Base-by-base conservation (phyloP, 2,888 invertebrate species). In the Pristionchus exspectatus region DNA sequence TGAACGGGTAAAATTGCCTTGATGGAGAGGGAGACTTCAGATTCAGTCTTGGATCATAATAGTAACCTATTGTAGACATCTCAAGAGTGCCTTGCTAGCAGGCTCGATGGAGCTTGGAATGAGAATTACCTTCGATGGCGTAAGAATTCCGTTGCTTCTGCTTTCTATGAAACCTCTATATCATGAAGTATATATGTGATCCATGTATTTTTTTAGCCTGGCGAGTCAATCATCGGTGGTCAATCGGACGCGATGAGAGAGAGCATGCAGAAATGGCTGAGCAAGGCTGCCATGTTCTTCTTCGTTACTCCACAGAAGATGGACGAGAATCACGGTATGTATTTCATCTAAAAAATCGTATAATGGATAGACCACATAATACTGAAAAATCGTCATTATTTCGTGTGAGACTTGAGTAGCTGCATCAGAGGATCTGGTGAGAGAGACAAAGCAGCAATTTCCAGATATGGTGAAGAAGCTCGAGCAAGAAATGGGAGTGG, bases 401-500 rank as follows among this genome's bases (percentile, higher is more conserved):
- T n/a, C n/a, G 12, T 50, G 44, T 50, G 44, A 50, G 44, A 50
- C 1, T 10, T 3, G 3, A 50, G 44, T 3, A 50, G 10, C 10
- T 50, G 7, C 10, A 7, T 50, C 44, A 12, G 56, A 21, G 14
- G 1, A 2, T 56, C 18, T 18, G 14, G 2, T 21, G 18, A 18
- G 21, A 56, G n/a, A n/a, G n/a, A n/a, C n/a, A n/a, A n/a, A 21
- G 9, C 14, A 54, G 2, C 54, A 21, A n/a, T 63, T 87, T 69
- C 1, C 69, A 88, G 88, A 72, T 24, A 59, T 38, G 56, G 63
- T 88, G 27, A 88, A 88, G 77, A 30, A 33, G n/a, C 54, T 74
- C 56, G 88, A 88, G 88, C 88, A 88, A 56, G 56, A 77, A n/a
- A 7, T 56, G 72, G 72, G 74, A 18, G 72, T 72, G 21, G 74